These are phyloP conservation scores for Corvus hawaiiensis DNA, from an alignment of 2,113 vertebrate species.

Conservation along the genomic window DNA sequence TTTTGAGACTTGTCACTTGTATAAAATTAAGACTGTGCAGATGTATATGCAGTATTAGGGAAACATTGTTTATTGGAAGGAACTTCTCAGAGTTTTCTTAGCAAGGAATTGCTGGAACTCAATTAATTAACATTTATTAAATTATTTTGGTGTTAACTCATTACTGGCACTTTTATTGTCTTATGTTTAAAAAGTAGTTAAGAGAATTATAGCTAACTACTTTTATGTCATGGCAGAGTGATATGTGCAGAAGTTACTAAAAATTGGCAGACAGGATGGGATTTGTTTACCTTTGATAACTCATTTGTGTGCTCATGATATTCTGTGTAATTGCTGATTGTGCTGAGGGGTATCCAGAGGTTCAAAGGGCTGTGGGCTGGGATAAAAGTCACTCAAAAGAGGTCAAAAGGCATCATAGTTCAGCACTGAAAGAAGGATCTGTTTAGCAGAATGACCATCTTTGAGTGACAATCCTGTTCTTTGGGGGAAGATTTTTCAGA, in stretches of 20 bases:
- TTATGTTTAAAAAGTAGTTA: background rate
- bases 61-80: background rate
- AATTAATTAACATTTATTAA: background rate
- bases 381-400: background rate
- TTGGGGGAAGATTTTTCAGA: background rate
- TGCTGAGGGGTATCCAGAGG: background rate
- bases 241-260: background rate
- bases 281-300: background rate
- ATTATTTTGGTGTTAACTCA: background rate
- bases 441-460: background rate
- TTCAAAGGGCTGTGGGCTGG: background rate
- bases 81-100: background rate
- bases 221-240: background rate
- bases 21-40: background rate
- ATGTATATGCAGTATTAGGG: background rate
- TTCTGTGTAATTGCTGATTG: background rate
- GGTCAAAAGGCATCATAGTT: background rate
- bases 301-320: background rate
- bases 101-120: background rate
- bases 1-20: background rate
- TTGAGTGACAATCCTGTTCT: background rate
- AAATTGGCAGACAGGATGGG: background rate
- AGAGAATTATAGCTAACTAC: background rate
- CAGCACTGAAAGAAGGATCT: background rate
- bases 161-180: background rate